Evolutionary conservation across 2,797 vertebrate species (phyloP), one percentile per base, ranked within the genome.

Genomic region (Protosalanx chinensis): DNA sequence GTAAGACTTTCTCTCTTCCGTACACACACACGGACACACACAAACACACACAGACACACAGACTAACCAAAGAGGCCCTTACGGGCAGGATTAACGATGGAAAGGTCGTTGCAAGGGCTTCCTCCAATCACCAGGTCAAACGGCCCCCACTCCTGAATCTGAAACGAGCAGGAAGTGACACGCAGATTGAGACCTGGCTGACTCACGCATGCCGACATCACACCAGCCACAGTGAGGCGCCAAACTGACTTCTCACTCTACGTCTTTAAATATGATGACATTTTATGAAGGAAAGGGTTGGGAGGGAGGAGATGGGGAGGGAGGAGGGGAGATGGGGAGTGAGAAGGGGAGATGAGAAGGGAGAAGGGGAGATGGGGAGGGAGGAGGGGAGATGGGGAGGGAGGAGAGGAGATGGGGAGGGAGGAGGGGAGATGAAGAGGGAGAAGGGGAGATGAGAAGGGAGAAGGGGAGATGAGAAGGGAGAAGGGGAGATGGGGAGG

Each of bases 121-220:
- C 96, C 96, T 57, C 97, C 97, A 0, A 98, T 98, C 85, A 98
- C 95, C 82, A 98, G 81, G 85, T 98, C 97, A 75, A 98, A 98
- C 0, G 97, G 97, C 29, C 97, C 97, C 96, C 96, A 98, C 33
- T 98, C 94, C 27, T 96, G 93, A 57, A 98, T 96, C 97, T 98
- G 68, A 35, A 81, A 72, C 27, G 71, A 16, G 75, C 12, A 29
- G 10, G 6, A 29, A 23, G 41, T 49, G 64, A 49, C 49, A 30
- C 18, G 15, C 49, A 18, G 15, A 7, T 6, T 53, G 10, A 41
- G 12, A 8, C 37, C 35, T 7, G 35, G 35, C 35, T 37, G 6
- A 37, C 33, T 35, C 33, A 35, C 33, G 6, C 33, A 35, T 4
- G 33, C 33, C 6, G 33, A 35, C 33, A 27, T 35, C 33, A 35